Evolutionary conservation across 2,888 invertebrate species (phyloP).

Genomic region (Cenopis cana): DNA sequence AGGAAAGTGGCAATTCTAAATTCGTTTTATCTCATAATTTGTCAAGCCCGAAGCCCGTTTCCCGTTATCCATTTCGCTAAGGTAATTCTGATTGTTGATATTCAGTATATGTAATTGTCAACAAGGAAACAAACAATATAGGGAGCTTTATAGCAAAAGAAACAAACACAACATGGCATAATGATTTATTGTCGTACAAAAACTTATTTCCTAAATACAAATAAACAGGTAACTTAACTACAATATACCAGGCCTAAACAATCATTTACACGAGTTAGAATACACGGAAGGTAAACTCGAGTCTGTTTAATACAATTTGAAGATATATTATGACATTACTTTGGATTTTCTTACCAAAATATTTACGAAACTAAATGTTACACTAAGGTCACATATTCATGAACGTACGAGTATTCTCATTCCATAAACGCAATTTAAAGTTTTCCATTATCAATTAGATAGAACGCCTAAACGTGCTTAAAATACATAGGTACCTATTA

Average conservation of each 20-base stretch:
- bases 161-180: conserved; percentile 70
- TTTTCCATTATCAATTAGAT: neutral
- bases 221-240: conserved; percentile 46
- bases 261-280: conserved; percentile 2
- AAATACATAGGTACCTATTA: too few species aligned
- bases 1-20: too few species aligned
- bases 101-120: neutral
- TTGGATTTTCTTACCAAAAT: conserved; percentile 60
- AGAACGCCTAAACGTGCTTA: neutral
- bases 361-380: conserved; percentile 19
- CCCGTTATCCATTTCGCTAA: too few species aligned
- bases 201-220: conserved; percentile 56
- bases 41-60: too few species aligned
- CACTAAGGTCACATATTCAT: neutral
- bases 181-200: conserved; percentile 64
- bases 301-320: conserved; percentile 11
- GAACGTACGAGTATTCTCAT: neutral
- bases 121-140: neutral
- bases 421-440: neutral
- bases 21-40: too few species aligned
- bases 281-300: conserved; percentile 20
- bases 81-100: too few species aligned
- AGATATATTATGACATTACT: conserved; percentile 77
- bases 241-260: conserved; percentile 18
- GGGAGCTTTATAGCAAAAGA: conserved; percentile 37